Base-by-base conservation (phyloP, 2,888 invertebrate species). In the Lycophotia porphyrea region DNA sequence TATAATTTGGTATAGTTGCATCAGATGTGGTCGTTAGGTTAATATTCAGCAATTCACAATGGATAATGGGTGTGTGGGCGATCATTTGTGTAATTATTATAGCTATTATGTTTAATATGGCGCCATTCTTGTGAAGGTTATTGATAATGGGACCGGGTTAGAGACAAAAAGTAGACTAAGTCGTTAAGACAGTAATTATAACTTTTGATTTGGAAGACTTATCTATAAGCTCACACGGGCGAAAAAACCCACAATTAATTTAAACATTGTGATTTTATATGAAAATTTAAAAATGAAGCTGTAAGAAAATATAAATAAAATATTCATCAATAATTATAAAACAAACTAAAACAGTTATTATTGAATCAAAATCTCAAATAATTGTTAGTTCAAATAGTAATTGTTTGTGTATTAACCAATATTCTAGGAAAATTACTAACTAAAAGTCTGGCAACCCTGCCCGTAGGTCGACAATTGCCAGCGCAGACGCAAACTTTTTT, bases 401-500 rank as follows among this genome's bases (percentile, higher is more conserved):
- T 18, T 34, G 15, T 3, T 5, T 2, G 36, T 15, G 1, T 4
- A 39, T n/a, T 73, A 60, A 49, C 76, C 61, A 27, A 18, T 24
- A 21, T 75, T 64, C 24, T 1, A 71, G 74, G 73, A 55, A 55
- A 76, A 47, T 2, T 13, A 1, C 18, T 7, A 49, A 4, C 5
- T 0, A 27, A 31, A 42, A 44, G 1, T 31, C 70, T 84, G 79
- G 73, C 82, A 88, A 71, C 88, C 87, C 87, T 85, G 39, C n/a
- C 21, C 66, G 27, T 74, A 80, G 65, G 67, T 76, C 68, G 71
- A 68, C 74, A 78, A 85, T 85, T 81, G 75, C 49, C 65, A 44
- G 47, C 70, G 67, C 80, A 76, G 64, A 61, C 80, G 84, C 85
- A 85, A 85, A 88, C 84, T 90, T 92, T 93, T 93, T 93, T 91